These are phyloP conservation scores for Parazoanthus darwini DNA, from an alignment of 92 coral and sea anemone genomes.

Conservation along the genomic window DNA sequence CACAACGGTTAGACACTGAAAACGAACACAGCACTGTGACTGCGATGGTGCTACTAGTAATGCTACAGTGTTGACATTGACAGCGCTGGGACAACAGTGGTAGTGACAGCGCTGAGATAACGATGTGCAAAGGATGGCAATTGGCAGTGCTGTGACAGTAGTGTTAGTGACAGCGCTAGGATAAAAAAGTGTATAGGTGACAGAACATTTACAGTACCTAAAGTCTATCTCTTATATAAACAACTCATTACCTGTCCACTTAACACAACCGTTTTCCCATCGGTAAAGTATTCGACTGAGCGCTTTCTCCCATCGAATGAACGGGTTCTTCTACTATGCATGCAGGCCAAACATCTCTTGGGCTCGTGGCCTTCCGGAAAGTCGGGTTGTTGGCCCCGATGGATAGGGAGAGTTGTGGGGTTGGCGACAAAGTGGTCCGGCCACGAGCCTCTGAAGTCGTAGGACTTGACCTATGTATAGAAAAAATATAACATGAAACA, in stretches of 20 bases:
- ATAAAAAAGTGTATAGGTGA: too few relatives aligned
- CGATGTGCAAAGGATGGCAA: too few relatives aligned
- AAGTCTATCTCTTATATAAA: too few relatives aligned
- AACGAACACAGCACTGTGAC: too few relatives aligned
- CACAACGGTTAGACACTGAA: too few relatives aligned
- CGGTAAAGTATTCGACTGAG: constrained; percentile 52
- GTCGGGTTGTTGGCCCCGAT: constrained; percentile 37
- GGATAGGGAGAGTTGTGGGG: constrained; percentile 55
- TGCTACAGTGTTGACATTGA: too few relatives aligned
- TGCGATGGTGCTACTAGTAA: not conserved
- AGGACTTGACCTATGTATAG: constrained; percentile 83
- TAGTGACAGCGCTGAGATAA: too few relatives aligned
- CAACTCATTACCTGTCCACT: constrained; percentile 39
- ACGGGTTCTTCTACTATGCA: constrained; percentile 66
- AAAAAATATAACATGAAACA: not conserved
- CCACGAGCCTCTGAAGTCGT: constrained; percentile 93
- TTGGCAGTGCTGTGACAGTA: too few relatives aligned
- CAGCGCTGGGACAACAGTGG: too few relatives aligned
- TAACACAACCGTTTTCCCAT: constrained; percentile 37
- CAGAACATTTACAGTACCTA: too few relatives aligned
- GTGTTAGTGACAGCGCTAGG: too few relatives aligned
- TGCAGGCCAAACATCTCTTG: constrained; percentile 86
- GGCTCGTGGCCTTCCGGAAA: constrained; percentile 71
- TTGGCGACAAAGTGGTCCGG: constrained; percentile 83
- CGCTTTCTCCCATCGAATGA: constrained; percentile 71